phyloP scores from a whole-genome alignment of 2,797 vertebrate species.

The Chlorospingus semifuscus region DNA sequence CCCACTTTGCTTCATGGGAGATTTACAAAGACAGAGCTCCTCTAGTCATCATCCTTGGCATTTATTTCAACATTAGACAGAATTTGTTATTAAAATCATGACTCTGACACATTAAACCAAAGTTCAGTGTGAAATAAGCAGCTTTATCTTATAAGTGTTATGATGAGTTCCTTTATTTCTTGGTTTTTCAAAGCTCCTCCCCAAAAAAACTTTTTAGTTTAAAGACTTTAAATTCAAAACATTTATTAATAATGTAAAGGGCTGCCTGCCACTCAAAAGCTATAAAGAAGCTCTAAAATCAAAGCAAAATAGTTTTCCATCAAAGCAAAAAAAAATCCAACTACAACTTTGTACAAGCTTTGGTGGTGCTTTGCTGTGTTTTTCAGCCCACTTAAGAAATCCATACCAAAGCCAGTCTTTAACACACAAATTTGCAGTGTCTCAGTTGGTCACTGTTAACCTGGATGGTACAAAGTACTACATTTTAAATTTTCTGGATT shows the following conservation, averaged over 20 bases:
- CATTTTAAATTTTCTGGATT: neutral
- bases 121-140: neutral
- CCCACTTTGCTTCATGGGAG: neutral
- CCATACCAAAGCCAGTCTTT: neutral
- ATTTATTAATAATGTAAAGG: slow-evolving; percentile 73
- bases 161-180: slow-evolving; percentile 13
- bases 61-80: slow-evolving; percentile 11
- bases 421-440: neutral
- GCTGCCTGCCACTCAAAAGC: slow-evolving; percentile 31
- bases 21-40: neutral
- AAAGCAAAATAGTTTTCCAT: slow-evolving; percentile 50
- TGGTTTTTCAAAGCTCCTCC: slow-evolving; percentile 46
- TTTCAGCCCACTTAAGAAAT: neutral
- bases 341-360: neutral
- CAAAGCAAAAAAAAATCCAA: neutral
- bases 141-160: neutral
- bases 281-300: slow-evolving; percentile 38
- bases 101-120: slow-evolving; percentile 5
- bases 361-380: neutral
- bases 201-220: slow-evolving; percentile 39
- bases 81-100: slow-evolving; percentile 37
- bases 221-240: slow-evolving; percentile 59
- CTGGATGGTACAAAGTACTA: neutral
- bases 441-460: neutral
- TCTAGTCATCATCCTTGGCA: neutral